Conservation (phyloP, 2,888 invertebrate species). For the Cremastinae sp. region DNA sequence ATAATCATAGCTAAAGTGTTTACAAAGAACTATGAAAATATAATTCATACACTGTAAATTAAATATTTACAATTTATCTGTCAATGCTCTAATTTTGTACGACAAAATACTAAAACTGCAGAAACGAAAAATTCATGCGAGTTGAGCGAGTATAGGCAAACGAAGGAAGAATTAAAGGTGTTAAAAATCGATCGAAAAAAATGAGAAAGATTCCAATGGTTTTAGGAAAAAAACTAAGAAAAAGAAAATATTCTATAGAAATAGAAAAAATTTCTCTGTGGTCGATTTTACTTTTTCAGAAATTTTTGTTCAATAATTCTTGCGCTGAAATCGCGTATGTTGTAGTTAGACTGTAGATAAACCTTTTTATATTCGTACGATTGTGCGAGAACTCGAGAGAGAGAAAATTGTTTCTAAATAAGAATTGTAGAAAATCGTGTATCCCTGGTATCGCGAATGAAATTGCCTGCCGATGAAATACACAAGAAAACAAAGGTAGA, state of each 20-base stretch:
- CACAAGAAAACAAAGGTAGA: background rate
- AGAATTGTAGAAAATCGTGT: conserved; percentile 30
- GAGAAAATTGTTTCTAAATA: conserved; percentile 32
- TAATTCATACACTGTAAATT: conserved; percentile 49
- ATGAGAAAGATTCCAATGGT: too few relatives aligned
- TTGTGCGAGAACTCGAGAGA: conserved; percentile 5
- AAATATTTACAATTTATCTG: conserved; percentile 36
- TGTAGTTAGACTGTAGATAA: conserved; percentile 34
- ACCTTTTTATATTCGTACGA: conserved; percentile 52
- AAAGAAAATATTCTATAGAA: too few relatives aligned
- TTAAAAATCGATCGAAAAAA: background rate
- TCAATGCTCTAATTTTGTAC: conserved; percentile 62
- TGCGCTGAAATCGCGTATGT: conserved; percentile 7
- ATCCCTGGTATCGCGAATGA: conserved; percentile 25
- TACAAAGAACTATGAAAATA: conserved; percentile 38
- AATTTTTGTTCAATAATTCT: background rate
- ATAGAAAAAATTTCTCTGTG: too few relatives aligned
- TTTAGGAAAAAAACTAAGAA: too few relatives aligned
- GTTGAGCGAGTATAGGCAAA: conserved; percentile 21
- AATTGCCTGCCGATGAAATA: background rate
- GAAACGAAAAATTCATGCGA: conserved; percentile 9
- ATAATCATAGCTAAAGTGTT: conserved; percentile 39
- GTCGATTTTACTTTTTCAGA: background rate
- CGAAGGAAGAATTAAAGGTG: background rate
- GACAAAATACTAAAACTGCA: conserved; percentile 31